phyloP scores from a whole-genome alignment of 2,888 invertebrate species.

The Eupsilia transversa region DNA sequence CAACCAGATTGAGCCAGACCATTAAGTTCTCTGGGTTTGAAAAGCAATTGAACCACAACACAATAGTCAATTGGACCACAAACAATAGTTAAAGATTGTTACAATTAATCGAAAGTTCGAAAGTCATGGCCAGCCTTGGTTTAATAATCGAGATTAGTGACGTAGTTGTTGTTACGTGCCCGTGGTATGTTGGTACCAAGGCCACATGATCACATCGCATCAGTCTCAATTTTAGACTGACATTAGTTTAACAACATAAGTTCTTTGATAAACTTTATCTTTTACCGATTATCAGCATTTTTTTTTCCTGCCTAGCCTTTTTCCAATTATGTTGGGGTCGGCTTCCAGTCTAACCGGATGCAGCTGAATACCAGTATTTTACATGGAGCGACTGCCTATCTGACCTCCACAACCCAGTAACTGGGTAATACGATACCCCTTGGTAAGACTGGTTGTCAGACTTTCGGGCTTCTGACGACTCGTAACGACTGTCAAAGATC shows the following conservation, averaged over 20 bases:
- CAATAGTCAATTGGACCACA: background rate
- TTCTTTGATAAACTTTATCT: conserved; percentile 6
- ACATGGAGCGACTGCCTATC: too few species aligned
- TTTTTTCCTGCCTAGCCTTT: too few species aligned
- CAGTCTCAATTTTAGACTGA: background rate
- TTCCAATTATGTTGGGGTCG: too few species aligned
- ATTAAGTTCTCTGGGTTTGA: background rate
- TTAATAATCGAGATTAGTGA: background rate
- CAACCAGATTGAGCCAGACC: background rate
- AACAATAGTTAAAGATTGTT: background rate
- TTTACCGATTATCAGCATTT: background rate
- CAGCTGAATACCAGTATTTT: too few species aligned
- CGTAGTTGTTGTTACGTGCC: background rate
- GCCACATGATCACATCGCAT: background rate
- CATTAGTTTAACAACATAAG: background rate
- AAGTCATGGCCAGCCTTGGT: conserved; percentile 6
- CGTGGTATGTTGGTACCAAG: conserved; percentile 2
- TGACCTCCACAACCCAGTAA: too few species aligned
- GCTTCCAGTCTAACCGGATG: too few species aligned
- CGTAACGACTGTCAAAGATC: too few species aligned
- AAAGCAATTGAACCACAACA: background rate
- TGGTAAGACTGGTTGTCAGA: too few species aligned
- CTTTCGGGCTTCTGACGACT: too few species aligned
- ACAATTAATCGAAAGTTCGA: background rate
- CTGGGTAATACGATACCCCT: too few species aligned